Conservation (phyloP, 2,797 vertebrate genomes). For the Mormyrops boulengeri region DNA sequence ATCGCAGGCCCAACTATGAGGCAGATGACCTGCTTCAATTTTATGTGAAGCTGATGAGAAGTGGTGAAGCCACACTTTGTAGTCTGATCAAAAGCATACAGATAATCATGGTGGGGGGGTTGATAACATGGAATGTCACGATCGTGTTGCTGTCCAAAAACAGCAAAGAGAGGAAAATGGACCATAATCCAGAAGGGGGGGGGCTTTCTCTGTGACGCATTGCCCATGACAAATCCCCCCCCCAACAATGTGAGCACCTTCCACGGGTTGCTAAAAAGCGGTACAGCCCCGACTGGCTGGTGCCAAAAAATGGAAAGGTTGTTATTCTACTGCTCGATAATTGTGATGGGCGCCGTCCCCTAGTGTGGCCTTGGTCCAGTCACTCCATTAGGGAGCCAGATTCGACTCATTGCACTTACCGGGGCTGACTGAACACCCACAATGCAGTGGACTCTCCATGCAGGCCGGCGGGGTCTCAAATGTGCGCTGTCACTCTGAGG, state of each 20-base stretch:
- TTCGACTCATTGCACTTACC: background rate
- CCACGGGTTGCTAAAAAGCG: background rate
- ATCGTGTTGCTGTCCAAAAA: conserved; percentile 27
- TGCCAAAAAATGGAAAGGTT: background rate
- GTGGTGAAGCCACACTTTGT: background rate
- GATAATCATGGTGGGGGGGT: background rate
- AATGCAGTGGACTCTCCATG: background rate
- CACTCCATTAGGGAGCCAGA: background rate
- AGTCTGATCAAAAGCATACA: background rate
- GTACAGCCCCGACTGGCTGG: background rate
- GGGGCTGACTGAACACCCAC: background rate
- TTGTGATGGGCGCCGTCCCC: background rate
- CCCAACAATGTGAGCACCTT: background rate
- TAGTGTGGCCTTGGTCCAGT: background rate
- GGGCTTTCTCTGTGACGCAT: background rate
- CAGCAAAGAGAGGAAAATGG: background rate
- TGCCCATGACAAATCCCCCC: background rate
- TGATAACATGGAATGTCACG: background rate
- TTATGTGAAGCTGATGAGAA: background rate
- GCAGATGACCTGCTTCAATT: background rate
- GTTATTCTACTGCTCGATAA: background rate
- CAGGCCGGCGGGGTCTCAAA: background rate
- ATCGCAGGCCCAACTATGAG: background rate
- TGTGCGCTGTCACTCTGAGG: too few species aligned
- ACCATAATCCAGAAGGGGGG: background rate